Conservation (phyloP, 2,888 invertebrate species). For the Antheraea yamamai region DNA sequence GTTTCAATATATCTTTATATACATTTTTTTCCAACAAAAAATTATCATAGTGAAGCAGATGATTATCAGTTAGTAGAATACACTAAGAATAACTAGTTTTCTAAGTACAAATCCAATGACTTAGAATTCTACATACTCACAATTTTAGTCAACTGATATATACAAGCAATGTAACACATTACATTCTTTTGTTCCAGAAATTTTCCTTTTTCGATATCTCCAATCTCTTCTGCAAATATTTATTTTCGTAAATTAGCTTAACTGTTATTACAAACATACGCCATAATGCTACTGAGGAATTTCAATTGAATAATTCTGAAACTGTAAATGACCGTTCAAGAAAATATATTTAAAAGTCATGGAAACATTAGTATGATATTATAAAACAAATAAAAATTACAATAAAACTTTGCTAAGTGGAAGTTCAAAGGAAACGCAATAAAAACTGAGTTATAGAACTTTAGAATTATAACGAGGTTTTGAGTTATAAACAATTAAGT, state of each 20-base stretch:
- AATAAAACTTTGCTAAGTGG: no score
- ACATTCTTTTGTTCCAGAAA: conserved; percentile 68
- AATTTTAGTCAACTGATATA: conserved; percentile 65
- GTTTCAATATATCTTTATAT: no score
- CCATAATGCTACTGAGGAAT: neutral
- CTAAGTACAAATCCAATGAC: neutral
- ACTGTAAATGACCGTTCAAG: neutral
- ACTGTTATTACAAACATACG: neutral
- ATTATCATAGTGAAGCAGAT: no score
- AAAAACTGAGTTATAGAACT: no score
- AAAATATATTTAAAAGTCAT: neutral
- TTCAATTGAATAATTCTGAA: neutral
- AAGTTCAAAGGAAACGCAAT: no score
- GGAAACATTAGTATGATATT: no score
- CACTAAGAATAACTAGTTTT: neutral
- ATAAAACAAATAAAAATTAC: no score
- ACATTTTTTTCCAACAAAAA: no score
- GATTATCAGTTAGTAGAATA: no score
- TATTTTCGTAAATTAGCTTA: conserved; percentile 5
- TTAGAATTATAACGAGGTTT: no score
- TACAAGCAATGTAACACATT: conserved; percentile 75
- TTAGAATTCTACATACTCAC: conserved; percentile 45
- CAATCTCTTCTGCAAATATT: conserved; percentile 58
- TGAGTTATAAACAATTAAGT: no score
- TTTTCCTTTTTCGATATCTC: conserved; percentile 64